Base-by-base conservation (phyloP, 1,140 invertebrate genomes). In the Microplitis mediator region DNA sequence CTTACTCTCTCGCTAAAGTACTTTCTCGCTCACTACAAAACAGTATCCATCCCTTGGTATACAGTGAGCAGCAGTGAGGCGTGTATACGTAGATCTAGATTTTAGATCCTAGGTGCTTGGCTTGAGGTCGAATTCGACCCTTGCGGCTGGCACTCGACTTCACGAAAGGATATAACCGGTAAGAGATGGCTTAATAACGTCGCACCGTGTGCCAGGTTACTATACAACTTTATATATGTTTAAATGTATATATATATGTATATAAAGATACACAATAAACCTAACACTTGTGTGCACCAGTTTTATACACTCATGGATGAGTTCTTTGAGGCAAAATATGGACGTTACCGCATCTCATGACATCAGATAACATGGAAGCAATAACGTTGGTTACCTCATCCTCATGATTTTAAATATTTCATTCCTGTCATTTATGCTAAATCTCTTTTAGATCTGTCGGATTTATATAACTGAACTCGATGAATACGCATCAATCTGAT, bases 121-220 rank as follows among this genome's bases (percentile, higher is more conserved):
- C 66, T 34, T 6, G 14, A 32, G 66, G 16, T n/a, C 14, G 16
- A 54, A 68, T 23, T 58, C 16, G 31, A 32, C 35, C 31, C n/a
- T 13, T 74, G 52, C 34, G 34, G 50, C n/a, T 65, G 64, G 62
- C 60, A 39, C 39, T 67, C 62, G 65, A 61, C 66, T 70, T 11
- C 78, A 80, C 73, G 61, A 60, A 58, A 68, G 76, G 75, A 75
- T 84, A 81, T 80, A 84, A 83, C 81, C 78, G 74, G 76, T 84
- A 83, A 85, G 81, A 81, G 82, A 85, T 84, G 81, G 82, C 79
- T 84, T 85, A 84, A 85, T 86, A 84, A 85, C 82, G 75, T 72
- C 77, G 71, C 73, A 74, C 77, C 60, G 72, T 74, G 74, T 74
- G 77, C 76, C 56, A 61, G 45, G 65, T 45, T 14, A 56, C 56